phyloP scores from a whole-genome alignment of 2,113 vertebrate species.

The Lates calcarifer region DNA sequence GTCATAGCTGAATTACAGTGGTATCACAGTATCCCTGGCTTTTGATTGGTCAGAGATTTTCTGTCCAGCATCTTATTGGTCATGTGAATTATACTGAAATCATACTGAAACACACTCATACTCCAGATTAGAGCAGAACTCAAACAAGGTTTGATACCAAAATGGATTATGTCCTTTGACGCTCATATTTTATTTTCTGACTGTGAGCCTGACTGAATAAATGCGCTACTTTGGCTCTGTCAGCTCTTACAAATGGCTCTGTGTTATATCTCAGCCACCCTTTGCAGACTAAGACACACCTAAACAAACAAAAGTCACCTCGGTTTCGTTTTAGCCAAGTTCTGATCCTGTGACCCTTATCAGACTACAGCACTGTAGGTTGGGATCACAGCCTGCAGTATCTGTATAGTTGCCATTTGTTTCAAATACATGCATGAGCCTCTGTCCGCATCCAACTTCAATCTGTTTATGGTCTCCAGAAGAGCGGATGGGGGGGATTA shows the following conservation, averaged over 20 bases:
- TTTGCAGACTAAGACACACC: not conserved
- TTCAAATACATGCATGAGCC: constrained; percentile 19
- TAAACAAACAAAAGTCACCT: not conserved
- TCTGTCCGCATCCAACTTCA: constrained; percentile 41
- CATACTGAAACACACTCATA: constrained; percentile 36
- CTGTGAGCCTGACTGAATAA: constrained; percentile 31
- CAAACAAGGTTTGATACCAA: constrained; percentile 60
- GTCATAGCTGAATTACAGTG: constrained; percentile 32
- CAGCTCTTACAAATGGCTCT: not conserved
- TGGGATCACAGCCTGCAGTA: not conserved
- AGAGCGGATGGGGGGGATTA: constrained; percentile 62
- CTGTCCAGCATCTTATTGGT: constrained; percentile 30
- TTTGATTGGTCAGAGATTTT: constrained; percentile 50
- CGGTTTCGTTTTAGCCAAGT: not conserved
- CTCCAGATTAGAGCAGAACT: constrained; percentile 67
- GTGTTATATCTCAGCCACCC: not conserved
- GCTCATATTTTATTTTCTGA: constrained; percentile 57
- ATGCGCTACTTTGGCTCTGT: constrained; percentile 19
- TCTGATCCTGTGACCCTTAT: not conserved
- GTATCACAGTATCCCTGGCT: constrained; percentile 16
- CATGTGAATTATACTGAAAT: constrained; percentile 45
- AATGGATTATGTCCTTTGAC: constrained; percentile 70
- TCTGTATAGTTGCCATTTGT: constrained; percentile 13
- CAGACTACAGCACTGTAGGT: not conserved
- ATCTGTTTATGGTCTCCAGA: constrained; percentile 69